Conservation (phyloP, 2,113 vertebrate species). For the Saimiri boliviensis region DNA sequence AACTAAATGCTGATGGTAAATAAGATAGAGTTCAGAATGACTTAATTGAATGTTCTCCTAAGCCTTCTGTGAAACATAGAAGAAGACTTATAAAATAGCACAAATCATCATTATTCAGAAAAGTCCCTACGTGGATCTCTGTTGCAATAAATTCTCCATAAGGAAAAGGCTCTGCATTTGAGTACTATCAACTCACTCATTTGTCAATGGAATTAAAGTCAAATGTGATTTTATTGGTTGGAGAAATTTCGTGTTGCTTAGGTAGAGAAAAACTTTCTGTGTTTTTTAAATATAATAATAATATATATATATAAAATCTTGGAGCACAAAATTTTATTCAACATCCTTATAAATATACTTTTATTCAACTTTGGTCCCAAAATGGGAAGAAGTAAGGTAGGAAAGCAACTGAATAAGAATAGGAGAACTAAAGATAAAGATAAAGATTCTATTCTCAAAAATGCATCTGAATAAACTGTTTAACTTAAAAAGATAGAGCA, state of each 20-base stretch:
- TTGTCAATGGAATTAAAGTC: neutral
- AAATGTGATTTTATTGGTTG: neutral
- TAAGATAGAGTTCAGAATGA: neutral
- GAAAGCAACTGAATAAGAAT: neutral
- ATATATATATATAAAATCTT: neutral
- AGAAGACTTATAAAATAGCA: neutral
- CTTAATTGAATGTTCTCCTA: neutral
- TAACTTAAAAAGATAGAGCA: neutral
- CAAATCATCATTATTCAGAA: neutral
- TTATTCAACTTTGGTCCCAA: neutral
- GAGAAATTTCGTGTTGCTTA: neutral
- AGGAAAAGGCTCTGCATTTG: neutral
- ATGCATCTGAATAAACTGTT: neutral
- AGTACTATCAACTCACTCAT: neutral
- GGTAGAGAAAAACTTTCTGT: neutral
- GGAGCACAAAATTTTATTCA: neutral
- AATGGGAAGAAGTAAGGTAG: neutral
- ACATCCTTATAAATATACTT: neutral
- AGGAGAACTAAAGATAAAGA: neutral
- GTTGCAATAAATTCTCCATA: neutral
- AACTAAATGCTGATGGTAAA: neutral
- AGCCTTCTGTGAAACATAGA: neutral
- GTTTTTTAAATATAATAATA: too few relatives aligned
- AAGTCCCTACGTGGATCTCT: neutral
- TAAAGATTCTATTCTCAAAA: neutral